Conservation (phyloP, 2,113 vertebrate species). For the Carollia perspicillata region DNA sequence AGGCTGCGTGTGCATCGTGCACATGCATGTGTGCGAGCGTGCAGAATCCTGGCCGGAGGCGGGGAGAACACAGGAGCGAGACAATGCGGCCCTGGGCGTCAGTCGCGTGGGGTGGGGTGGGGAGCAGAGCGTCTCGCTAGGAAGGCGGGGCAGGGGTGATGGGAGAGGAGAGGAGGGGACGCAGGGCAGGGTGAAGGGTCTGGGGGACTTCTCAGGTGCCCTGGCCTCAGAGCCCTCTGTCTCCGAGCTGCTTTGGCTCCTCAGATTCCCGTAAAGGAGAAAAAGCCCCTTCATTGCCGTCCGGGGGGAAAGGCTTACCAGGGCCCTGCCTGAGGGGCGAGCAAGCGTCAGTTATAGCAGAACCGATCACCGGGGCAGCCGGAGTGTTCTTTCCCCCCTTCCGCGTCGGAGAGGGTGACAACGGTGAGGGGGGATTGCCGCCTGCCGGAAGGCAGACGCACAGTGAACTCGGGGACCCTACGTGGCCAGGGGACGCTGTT, state of each 20-base stretch:
- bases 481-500: fast-evolving
- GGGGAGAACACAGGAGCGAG: fast-evolving
- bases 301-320: not conserved
- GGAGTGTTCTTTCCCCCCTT: not conserved
- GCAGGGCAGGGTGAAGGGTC: not conserved
- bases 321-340: not conserved
- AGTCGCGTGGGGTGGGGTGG: fast-evolving
- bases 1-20: not conserved
- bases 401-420: fast-evolving
- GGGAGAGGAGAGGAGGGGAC: not conserved
- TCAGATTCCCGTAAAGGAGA: not conserved
- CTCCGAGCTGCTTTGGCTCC: not conserved
- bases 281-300: not conserved
- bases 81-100: not conserved
- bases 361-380: not conserved
- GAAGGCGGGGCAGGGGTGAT: not conserved
- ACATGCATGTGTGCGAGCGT: too few species aligned
- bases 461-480: fast-evolving
- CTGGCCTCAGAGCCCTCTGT: fast-evolving
- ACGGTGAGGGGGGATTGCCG: fast-evolving
- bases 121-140: fast-evolving
- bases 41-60: not conserved
- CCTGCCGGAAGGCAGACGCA: fast-evolving
- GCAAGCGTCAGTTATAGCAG: not conserved
- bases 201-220: not conserved